Conservation (phyloP, 2,113 vertebrate species). For the Psammodynastes pulverulentus region DNA sequence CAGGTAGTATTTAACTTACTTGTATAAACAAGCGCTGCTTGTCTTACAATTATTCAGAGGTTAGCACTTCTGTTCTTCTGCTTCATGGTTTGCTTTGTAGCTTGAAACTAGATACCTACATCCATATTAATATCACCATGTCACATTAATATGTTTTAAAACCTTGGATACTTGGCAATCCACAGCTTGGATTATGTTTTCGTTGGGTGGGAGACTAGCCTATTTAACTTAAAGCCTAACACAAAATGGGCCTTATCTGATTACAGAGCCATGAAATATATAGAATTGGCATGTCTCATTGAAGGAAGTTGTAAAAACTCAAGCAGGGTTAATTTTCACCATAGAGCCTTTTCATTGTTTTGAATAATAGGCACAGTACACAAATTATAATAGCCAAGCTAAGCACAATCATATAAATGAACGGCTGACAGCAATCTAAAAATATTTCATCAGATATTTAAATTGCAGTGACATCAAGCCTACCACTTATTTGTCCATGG, state of each 20-base stretch:
- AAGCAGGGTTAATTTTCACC: conserved; percentile 50
- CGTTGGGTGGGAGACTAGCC: conserved; percentile 64
- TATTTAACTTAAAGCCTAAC: conserved; percentile 68
- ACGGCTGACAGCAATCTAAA: conserved; percentile 27
- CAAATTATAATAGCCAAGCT: conserved; percentile 16
- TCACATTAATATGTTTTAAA: conserved; percentile 70
- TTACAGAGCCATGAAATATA: conserved; percentile 59
- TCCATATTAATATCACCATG: conserved; percentile 71
- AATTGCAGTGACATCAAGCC: conserved; percentile 29
- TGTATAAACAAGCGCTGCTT: conserved; percentile 36
- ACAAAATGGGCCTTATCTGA: conserved; percentile 68
- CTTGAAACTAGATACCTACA: conserved; percentile 61
- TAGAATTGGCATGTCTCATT: conserved; percentile 60
- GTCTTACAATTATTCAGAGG: conserved; percentile 51
- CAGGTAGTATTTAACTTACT: conserved; percentile 33
- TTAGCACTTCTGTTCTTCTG: conserved; percentile 61
- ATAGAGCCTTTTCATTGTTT: conserved; percentile 56
- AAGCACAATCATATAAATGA: conserved; percentile 29
- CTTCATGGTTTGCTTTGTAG: conserved; percentile 60
- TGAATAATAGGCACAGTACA: conserved; percentile 55
- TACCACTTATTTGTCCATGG: not conserved
- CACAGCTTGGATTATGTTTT: conserved; percentile 67
- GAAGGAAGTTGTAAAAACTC: not conserved
- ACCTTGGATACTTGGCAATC: conserved; percentile 54
- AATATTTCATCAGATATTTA: conserved; percentile 44